phyloP scores from a whole-genome alignment of 2,113 vertebrate species.

The Misgurnus anguillicaudatus region DNA sequence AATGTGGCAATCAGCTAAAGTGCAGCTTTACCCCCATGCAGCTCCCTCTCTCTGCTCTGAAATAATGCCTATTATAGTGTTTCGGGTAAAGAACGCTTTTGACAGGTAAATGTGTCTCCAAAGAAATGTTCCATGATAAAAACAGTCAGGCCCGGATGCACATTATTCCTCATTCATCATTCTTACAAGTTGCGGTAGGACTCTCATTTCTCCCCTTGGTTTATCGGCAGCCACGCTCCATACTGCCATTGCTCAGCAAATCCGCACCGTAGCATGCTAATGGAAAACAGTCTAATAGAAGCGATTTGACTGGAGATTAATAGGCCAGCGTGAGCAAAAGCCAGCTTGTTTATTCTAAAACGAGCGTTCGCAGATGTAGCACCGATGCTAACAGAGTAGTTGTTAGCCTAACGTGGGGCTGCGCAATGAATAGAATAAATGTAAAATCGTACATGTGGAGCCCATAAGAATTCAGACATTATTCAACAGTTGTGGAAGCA shows the following conservation, averaged over 20 bases:
- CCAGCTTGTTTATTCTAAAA: constrained; percentile 46
- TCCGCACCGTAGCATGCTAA: constrained; percentile 69
- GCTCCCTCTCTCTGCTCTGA: constrained; percentile 53
- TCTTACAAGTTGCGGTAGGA: constrained; percentile 67
- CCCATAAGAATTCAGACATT: too few species aligned
- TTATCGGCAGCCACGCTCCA: constrained; percentile 48
- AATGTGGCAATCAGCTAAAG: constrained; percentile 81
- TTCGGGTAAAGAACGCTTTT: constrained; percentile 61
- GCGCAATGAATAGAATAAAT: too few species aligned
- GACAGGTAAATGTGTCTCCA: constrained; percentile 77
- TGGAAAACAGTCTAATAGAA: constrained; percentile 70
- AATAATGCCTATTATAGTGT: constrained; percentile 66
- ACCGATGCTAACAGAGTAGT: not conserved
- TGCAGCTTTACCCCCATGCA: constrained; percentile 54
- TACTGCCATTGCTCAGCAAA: constrained; percentile 67
- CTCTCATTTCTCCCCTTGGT: constrained; percentile 58
- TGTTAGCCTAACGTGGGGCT: too few species aligned
- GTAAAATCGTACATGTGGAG: too few species aligned
- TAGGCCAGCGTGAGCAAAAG: constrained; percentile 64
- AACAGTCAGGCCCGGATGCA: constrained; percentile 68
- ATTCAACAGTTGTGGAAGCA: too few species aligned
- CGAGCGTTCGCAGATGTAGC: not conserved
- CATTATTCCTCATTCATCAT: constrained; percentile 76
- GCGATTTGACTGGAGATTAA: constrained; percentile 76
- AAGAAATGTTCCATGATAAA: constrained; percentile 73